phyloP scores from a whole-genome alignment of 92 coral and sea anemone species.

The Hydrozoanthus gracilis region DNA sequence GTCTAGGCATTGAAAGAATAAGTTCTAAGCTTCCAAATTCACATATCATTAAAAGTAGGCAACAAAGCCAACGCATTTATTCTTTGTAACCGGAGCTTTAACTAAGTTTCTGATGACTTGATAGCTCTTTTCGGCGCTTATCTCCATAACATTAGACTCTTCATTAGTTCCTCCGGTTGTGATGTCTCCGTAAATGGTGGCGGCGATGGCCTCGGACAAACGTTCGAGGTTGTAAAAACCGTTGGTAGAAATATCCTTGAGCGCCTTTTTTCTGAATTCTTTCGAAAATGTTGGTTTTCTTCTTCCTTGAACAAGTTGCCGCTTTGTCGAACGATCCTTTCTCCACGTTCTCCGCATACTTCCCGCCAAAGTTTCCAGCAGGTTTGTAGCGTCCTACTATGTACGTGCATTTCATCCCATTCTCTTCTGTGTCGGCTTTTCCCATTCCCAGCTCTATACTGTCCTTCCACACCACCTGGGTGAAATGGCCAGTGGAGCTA shows the following conservation, averaged over 20 bases:
- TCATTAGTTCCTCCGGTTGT: background rate
- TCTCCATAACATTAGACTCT: no score
- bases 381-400: slow-evolving; percentile 81
- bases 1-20: no score
- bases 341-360: slow-evolving; percentile 70
- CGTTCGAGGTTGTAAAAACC: slow-evolving; percentile 1
- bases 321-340: slow-evolving; percentile 73
- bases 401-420: slow-evolving; percentile 66
- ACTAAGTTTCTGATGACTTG: no score
- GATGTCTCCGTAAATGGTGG: background rate
- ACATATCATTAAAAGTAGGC: no score
- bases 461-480: slow-evolving; percentile 87
- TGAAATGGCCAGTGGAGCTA: slow-evolving; percentile 74
- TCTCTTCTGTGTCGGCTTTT: slow-evolving; percentile 53
- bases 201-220: background rate
- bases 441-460: slow-evolving; percentile 81
- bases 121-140: no score
- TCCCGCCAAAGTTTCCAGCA: slow-evolving; percentile 73
- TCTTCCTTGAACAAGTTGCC: slow-evolving; percentile 40
- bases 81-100: no score
- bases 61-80: no score
- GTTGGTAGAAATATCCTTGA: background rate
- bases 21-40: no score
- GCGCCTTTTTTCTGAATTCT: background rate
- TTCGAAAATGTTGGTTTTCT: slow-evolving; percentile 2